Base-by-base conservation (phyloP, 2,888 invertebrate genomes). In the Stegophylla sp. region DNA sequence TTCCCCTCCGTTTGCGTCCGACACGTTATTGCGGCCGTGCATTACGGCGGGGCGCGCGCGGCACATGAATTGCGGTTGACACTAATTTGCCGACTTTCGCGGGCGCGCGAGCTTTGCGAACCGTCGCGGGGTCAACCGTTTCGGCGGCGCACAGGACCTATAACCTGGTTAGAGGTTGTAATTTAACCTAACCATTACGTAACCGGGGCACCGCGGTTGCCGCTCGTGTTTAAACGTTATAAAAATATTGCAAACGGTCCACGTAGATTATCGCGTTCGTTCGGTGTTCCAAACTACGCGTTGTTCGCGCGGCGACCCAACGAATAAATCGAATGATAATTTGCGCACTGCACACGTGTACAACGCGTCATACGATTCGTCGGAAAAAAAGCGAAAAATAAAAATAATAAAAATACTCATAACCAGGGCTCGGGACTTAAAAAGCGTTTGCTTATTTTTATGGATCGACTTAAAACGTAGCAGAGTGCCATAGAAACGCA, bases 11-110 rank as follows among this genome's bases (percentile, higher is more conserved):
- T n/a, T n/a, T n/a, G n/a, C n/a, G n/a, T n/a, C n/a, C n/a, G n/a
- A n/a, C n/a, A n/a, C n/a, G n/a, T n/a, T n/a, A n/a, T n/a, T n/a
- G n/a, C n/a, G n/a, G n/a, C n/a, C n/a, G n/a, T n/a, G n/a, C n/a
- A n/a, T n/a, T n/a, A n/a, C n/a, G 20, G 53, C 34, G 9, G 10
- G 13, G 17, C 63, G 41, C 17, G 3, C n/a, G 53, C 20, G 20
- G 53, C 20, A n/a, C 0, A 43, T 10, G 43, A 43, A 43, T 79
- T 79, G 69, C 61, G 79, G 79, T 79, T 79, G 69, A n/a, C n/a
- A n/a, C n/a, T 59, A 17, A 23, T 23, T 77, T 77, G 67, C n/a
- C 67, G 67, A 59, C 67, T 26, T 26, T 73, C 61, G 17, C 45
- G 10, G 51, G 69, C 51, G 34, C 15, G 17, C 61, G 12, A 7